Conservation (phyloP, 1,140 invertebrate genomes). For the Conopomorpha cramerella region DNA sequence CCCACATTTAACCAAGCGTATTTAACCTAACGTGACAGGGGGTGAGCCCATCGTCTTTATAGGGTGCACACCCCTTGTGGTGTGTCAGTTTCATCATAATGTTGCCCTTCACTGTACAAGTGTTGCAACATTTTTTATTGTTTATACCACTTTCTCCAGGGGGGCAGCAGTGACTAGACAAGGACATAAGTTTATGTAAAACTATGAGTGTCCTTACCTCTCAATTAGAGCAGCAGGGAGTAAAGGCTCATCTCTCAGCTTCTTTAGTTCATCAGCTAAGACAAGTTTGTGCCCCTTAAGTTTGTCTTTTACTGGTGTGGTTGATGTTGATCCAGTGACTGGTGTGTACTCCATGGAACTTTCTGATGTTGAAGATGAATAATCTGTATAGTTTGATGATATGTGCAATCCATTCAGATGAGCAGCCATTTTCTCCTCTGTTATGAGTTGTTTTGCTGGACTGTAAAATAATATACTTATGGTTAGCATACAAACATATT, state of each 20-base stretch:
- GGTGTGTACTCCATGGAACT: conserved; percentile 33
- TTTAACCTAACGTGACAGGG: too few species aligned
- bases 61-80: too few species aligned
- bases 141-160: too few species aligned
- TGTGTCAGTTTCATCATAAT: too few species aligned
- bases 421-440: conserved; percentile 79
- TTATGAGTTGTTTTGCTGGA: conserved; percentile 75
- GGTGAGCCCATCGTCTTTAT: too few species aligned
- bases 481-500: conserved; percentile 1
- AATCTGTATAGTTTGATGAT: conserved; percentile 55
- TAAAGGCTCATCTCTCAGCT: conserved; percentile 64
- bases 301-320: conserved; percentile 39
- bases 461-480: conserved; percentile 19
- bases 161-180: too few species aligned
- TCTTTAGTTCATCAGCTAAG: conserved; percentile 73
- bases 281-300: conserved; percentile 63
- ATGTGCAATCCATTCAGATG: conserved; percentile 76
- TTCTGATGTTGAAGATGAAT: conserved; percentile 25
- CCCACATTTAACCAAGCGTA: too few species aligned
- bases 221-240: conserved; percentile 65
- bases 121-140: too few species aligned
- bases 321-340: conserved; percentile 10
- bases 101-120: too few species aligned
- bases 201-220: conserved; percentile 58
- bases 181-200: too few species aligned